These are phyloP conservation scores for Orthosia incerta DNA, from an alignment of 2,888 invertebrate species.

Conservation along the genomic window DNA sequence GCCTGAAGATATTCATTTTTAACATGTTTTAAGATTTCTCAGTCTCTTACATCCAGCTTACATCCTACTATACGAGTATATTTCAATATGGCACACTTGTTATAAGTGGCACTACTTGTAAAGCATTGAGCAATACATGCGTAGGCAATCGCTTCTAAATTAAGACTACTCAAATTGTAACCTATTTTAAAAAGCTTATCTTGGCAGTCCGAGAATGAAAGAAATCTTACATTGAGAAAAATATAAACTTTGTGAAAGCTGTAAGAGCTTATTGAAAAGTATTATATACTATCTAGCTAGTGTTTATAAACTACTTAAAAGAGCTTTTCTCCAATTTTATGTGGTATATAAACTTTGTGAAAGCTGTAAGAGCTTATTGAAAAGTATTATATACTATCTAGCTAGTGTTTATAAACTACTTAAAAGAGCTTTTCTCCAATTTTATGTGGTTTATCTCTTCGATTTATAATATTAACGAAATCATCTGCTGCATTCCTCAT, in stretches of 20 bases:
- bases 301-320: background rate
- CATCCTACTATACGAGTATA: background rate
- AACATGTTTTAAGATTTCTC: conserved; percentile 10
- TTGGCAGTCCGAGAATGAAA: background rate
- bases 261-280: conserved; percentile 1
- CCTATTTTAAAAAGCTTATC: background rate
- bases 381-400: background rate
- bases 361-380: conserved; percentile 9
- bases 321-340: background rate
- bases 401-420: background rate
- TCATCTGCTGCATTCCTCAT: background rate
- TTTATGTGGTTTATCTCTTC: background rate
- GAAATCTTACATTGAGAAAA: background rate
- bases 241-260: conserved; percentile 14
- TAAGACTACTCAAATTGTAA: conserved; percentile 17
- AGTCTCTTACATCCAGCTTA: background rate
- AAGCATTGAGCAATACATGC: conserved; percentile 15
- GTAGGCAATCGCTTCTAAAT: conserved; percentile 19
- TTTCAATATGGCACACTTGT: conserved; percentile 3
- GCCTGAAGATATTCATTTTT: background rate
- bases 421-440: background rate
- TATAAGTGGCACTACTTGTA: conserved; percentile 28
- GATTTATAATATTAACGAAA: background rate
- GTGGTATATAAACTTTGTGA: conserved; percentile 2
- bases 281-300: background rate